These are phyloP conservation scores for Anthophora plumipes DNA, from an alignment of 2,888 invertebrate genomes.

Conservation along the genomic window DNA sequence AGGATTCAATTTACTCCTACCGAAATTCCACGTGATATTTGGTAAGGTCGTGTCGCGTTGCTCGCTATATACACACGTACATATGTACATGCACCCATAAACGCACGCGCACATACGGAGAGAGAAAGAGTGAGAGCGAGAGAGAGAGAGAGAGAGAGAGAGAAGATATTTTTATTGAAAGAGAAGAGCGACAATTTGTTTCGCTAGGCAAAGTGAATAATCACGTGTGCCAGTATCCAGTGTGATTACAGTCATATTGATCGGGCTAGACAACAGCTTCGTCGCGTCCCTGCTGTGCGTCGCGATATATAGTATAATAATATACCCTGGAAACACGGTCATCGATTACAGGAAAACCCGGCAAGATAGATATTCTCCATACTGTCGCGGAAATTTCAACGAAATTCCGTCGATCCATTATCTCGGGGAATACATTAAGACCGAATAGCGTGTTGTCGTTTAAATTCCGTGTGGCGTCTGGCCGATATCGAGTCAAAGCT, in stretches of 20 bases:
- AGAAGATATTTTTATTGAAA: no score
- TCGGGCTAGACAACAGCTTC: constrained; percentile 36
- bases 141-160: no score
- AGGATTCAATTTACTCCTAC: constrained; percentile 10
- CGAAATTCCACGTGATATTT: constrained; percentile 2
- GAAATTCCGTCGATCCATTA: neutral
- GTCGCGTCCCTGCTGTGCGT: constrained; percentile 31
- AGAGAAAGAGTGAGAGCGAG: no score
- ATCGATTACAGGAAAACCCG: constrained; percentile 41
- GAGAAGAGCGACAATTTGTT: constrained; percentile 10
- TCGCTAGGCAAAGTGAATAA: constrained; percentile 1
- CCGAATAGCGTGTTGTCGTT: neutral
- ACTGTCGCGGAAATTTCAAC: constrained; percentile 18
- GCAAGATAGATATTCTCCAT: neutral
- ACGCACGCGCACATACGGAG: no score
- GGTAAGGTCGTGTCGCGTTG: neutral
- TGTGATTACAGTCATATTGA: constrained; percentile 49
- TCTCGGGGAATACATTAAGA: neutral
- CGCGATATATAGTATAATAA: constrained; percentile 17
- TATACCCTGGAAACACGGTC: constrained; percentile 9
- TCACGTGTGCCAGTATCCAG: constrained; percentile 16
- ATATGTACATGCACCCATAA: no score
- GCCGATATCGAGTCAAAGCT: neutral
- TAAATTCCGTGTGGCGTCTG: neutral
- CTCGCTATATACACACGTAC: neutral